Percentiles rank a stretch among this genome's conserved stretches.
Conservation (phyloP, 1,140 invertebrate species). For the Aphaenogaster rudis region DNA sequence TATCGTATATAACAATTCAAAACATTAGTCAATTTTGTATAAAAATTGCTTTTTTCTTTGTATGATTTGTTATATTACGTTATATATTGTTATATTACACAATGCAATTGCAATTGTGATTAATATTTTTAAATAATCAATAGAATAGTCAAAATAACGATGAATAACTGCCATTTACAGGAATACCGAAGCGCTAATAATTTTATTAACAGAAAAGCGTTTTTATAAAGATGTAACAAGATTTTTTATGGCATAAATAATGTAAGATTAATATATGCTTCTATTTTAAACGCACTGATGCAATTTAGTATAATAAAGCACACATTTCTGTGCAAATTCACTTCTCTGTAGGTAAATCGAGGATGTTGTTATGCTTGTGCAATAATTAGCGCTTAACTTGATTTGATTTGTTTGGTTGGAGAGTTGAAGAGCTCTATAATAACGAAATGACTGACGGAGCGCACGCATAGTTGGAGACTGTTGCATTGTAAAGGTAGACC, state of each 20-base stretch:
- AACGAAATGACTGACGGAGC: constrained; percentile 40
- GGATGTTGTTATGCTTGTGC: background rate
- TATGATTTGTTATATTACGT: background rate
- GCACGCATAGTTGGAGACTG: constrained; percentile 7
- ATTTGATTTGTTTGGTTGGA: constrained; percentile 12
- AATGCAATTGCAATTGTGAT: background rate
- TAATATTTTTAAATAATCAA: background rate
- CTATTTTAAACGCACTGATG: background rate
- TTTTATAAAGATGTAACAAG: background rate
- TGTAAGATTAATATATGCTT: background rate
- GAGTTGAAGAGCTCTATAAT: constrained; percentile 33
- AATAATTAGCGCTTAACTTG: constrained; percentile 43
- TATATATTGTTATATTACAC: background rate
- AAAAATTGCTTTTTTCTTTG: background rate
- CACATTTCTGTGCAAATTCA: background rate
- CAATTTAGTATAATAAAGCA: constrained; percentile 5
- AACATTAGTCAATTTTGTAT: background rate
- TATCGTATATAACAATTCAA: background rate
- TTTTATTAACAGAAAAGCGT: background rate
- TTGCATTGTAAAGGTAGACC: constrained; percentile 16
- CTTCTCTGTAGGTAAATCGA: background rate
- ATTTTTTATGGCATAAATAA: background rate
- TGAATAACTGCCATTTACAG: background rate
- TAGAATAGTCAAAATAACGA: background rate
- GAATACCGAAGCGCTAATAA: background rate